Evolutionary conservation across 2,888 invertebrate species (phyloP).

Genomic region (Antheraea assamensis): DNA sequence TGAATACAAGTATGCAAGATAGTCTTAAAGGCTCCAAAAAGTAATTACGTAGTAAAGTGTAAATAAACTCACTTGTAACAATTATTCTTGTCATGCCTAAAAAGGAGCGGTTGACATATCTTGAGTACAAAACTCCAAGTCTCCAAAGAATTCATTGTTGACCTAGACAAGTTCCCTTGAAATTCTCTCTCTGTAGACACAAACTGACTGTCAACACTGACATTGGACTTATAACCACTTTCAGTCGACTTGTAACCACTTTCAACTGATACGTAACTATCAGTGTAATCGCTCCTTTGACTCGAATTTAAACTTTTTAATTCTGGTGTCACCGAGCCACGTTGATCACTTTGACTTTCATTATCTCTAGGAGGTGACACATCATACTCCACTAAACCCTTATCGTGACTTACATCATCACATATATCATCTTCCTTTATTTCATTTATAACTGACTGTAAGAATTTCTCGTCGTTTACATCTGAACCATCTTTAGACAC

Average conservation of each 20-base stretch:
- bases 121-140: slow-evolving; percentile 75
- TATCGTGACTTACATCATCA: slow-evolving; percentile 65
- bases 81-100: slow-evolving; percentile 71
- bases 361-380: slow-evolving; percentile 60
- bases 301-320: slow-evolving; percentile 50
- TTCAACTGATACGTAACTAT: slow-evolving; percentile 54
- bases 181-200: slow-evolving; percentile 57
- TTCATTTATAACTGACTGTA: slow-evolving; percentile 75
- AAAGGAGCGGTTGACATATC: slow-evolving; percentile 73
- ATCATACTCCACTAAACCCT: slow-evolving; percentile 73
- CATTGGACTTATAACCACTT: slow-evolving; percentile 30
- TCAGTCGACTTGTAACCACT: slow-evolving; percentile 54
- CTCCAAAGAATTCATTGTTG: slow-evolving; percentile 66
- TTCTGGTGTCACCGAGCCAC: slow-evolving; percentile 65
- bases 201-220: slow-evolving; percentile 29
- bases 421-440: slow-evolving; percentile 68
- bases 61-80: slow-evolving; percentile 66
- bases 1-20: too few species aligned
- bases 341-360: slow-evolving; percentile 34
- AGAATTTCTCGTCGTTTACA: slow-evolving; percentile 65
- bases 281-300: slow-evolving; percentile 54
- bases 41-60: neutral
- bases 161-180: slow-evolving; percentile 53
- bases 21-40: too few species aligned
- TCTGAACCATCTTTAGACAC: slow-evolving; percentile 54